Conservation (phyloP, 1,140 invertebrate species). For the Calephelis virginiensis region DNA sequence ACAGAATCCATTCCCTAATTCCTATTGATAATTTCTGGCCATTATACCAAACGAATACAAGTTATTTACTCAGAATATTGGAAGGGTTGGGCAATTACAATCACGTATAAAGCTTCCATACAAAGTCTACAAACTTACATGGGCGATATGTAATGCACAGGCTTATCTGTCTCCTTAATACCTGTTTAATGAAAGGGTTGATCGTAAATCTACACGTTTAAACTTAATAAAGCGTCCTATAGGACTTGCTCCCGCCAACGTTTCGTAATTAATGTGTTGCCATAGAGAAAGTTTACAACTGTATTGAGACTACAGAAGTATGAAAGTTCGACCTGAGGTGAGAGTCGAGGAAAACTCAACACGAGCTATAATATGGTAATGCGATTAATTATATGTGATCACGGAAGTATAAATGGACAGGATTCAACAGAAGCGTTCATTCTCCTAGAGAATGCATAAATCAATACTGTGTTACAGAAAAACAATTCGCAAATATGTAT, state of each 20-base stretch:
- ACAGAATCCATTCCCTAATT: neutral
- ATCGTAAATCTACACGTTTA: conserved; percentile 74
- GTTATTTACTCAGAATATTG: conserved; percentile 47
- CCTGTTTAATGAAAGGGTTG: conserved; percentile 76
- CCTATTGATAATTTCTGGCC: conserved; percentile 14
- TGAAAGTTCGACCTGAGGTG: conserved; percentile 63
- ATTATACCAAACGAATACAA: conserved; percentile 10
- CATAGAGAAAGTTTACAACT: conserved; percentile 70
- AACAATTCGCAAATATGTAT: too few species aligned
- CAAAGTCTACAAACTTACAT: conserved; percentile 54
- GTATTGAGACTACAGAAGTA: conserved; percentile 74
- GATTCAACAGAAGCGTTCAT: neutral
- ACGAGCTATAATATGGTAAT: conserved; percentile 67
- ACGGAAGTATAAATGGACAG: conserved; percentile 30
- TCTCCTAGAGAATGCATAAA: neutral
- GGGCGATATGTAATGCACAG: conserved; percentile 60
- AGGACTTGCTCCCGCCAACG: conserved; percentile 53
- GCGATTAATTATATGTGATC: conserved; percentile 54
- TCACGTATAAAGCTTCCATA: conserved; percentile 51
- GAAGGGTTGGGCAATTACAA: conserved; percentile 50
- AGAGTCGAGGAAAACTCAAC: conserved; percentile 64
- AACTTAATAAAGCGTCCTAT: conserved; percentile 69
- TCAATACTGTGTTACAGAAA: too few species aligned
- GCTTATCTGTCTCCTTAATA: conserved; percentile 71
- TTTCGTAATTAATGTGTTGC: conserved; percentile 71